Base-by-base conservation (phyloP, 1,140 invertebrate species). In the Laupala kohalensis region DNA sequence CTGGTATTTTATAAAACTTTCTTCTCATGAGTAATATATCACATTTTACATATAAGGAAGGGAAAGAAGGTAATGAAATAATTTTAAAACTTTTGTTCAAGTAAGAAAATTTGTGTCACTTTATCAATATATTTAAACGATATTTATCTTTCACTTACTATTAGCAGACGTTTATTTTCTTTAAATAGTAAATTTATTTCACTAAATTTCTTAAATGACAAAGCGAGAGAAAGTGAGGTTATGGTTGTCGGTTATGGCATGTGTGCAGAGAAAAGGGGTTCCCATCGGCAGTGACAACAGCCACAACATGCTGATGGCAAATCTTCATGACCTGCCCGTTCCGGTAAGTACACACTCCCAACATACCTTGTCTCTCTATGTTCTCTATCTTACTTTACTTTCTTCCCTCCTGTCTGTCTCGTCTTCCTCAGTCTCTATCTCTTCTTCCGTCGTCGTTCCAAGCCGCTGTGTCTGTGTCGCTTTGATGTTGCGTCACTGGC, bases 261-360 rank as follows among this genome's bases (percentile, higher is more conserved):
- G 64, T 69, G 62, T 79, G 27, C 75, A 81, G 80, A 80, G 80
- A 76, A 81, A 81, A 81, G 77, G 75, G 67, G 67, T 37, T 27
- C 72, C 74, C 62, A 75, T 75, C 30, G 75, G 78, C 62, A 76
- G 77, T 28, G 80, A 82, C 69, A 74, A 77, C 25, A 81, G 80
- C 73, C 79, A 82, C 71, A 73, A 79, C 13, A 77, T 79, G 27
- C 78, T 78, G 73, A 77, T 80, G 75, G 76, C 79, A 15, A 78
- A 77, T 53, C 79, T 79, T 66, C 79, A 79, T 69, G 80, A 82
- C 65, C 71, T 77, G 25, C 72, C 76, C 15, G 76, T 74, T 26
- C 75, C 76, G 78, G 81, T 82, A 76, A 82, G 79, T 78, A 67
- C 29, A 15, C 25, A 9, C 15, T 25, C 63, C 64, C 65, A 63